A percentile compares a stretch with the other conserved stretches of the same genome.
phyloP scores from a whole-genome alignment of 2,797 vertebrate species.

The Scomberomorus guttatus region DNA sequence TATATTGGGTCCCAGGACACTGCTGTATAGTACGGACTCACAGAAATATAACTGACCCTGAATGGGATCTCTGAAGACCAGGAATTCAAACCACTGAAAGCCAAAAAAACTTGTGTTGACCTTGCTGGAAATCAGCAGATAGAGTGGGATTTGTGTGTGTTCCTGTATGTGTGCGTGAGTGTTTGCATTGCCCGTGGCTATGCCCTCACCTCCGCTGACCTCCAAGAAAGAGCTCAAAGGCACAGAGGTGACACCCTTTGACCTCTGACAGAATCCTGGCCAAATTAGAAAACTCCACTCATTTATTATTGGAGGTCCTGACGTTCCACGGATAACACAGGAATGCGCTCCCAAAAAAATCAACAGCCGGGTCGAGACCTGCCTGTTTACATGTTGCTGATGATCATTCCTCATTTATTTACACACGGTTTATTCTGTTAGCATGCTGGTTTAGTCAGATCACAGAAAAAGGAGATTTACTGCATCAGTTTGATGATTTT shows the following conservation, averaged over 20 bases:
- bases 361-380: slow-evolving; percentile 33
- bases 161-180: slow-evolving; percentile 40
- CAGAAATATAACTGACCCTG: slow-evolving; percentile 52
- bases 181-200: slow-evolving; percentile 72
- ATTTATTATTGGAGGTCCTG: slow-evolving; percentile 68
- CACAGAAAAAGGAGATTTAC: neutral
- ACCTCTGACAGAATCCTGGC: slow-evolving; percentile 69
- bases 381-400: slow-evolving; percentile 43
- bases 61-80: slow-evolving; percentile 36
- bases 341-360: slow-evolving; percentile 44
- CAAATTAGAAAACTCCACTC: slow-evolving; percentile 75
- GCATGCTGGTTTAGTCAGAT: slow-evolving; percentile 23
- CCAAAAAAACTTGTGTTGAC: slow-evolving; percentile 54
- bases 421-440: slow-evolving; percentile 32
- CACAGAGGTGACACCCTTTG: slow-evolving; percentile 65
- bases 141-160: slow-evolving; percentile 44
- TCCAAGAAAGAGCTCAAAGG: slow-evolving; percentile 70
- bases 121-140: slow-evolving; percentile 60
- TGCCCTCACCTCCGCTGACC: slow-evolving; percentile 75
- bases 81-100: slow-evolving; percentile 50
- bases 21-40: slow-evolving; percentile 37
- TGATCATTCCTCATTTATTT: slow-evolving; percentile 54
- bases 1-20: slow-evolving; percentile 20
- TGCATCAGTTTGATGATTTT: slow-evolving; percentile 10
- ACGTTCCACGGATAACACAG: slow-evolving; percentile 51